Evolutionary conservation across 2,113 vertebrate species (phyloP), one percentile per base, ranked within the genome.

Genomic region (Emydocephalus ijimae): DNA sequence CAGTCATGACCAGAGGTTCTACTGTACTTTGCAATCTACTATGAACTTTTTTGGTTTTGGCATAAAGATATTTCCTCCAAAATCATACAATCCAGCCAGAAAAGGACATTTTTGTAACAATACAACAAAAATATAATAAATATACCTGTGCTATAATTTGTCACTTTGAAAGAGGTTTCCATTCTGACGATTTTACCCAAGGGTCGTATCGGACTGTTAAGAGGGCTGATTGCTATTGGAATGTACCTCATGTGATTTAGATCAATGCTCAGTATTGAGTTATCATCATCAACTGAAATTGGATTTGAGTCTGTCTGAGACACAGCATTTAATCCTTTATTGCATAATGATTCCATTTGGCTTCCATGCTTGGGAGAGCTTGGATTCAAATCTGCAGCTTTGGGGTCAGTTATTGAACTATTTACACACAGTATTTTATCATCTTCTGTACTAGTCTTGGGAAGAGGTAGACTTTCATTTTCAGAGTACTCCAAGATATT

Each of bases 171-270:
- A 43, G 97, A 96, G 89, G 96, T 94, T 89, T 98, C 97, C 94
- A 97, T 87, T 55, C 96, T 97, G 91, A 97, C 97, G 89, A 94
- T 95, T 97, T 97, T 98, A 95, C 97, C 97, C 93, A 97, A 94
- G 14, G 98, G 97, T 85, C 98, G 98, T n/a, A 98, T 93, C 0
- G 99, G 99, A 95, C 99, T 99, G 95, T 98, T 99, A 92, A 99
- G 96, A 39, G 99, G 99, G 95, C 99, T 99, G 93, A 99, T 99
- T 52, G 96, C 97, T 92, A 98, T 98, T 0, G 99, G 99, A 95
- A 99, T 98, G 43, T 95, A 97, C 93, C 97, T 98, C 94, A 99
- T 95, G 54, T 97, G 98, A 95, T 97, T 99, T 90, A 99, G 96
- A 59, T 98, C 98, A 93, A 98, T 98, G 90, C 98, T 98, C 96